Conservation (phyloP, 2,888 invertebrate species). For the Agriopis marginaria region DNA sequence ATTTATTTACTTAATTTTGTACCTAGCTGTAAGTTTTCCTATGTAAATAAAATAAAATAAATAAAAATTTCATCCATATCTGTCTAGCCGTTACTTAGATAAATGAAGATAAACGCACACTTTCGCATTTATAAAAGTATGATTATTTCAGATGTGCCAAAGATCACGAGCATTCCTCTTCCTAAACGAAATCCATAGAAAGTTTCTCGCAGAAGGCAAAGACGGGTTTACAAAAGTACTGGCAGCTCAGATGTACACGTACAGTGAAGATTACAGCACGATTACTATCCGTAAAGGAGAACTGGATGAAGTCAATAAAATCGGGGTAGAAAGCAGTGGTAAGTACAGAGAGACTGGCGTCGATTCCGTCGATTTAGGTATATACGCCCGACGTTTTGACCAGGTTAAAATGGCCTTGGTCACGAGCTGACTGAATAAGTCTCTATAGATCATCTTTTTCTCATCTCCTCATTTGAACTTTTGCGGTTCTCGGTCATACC, state of each 20-base stretch:
- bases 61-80: no score
- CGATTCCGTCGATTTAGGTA: background rate
- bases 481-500: no score
- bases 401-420: no score
- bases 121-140: background rate
- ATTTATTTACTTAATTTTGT: no score
- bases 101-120: no score
- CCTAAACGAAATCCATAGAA: conserved; percentile 94
- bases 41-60: no score
- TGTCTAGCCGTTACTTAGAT: no score
- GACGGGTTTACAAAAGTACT: conserved; percentile 92
- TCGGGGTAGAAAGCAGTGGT: conserved; percentile 98
- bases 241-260: conserved; percentile 95
- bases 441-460: no score
- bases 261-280: conserved; percentile 93
- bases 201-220: conserved; percentile 93
- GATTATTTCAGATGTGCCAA: conserved; percentile 92
- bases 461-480: no score
- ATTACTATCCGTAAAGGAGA: conserved; percentile 94
- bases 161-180: conserved; percentile 95
- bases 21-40: no score
- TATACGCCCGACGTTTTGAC: background rate
- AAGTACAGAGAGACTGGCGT: conserved; percentile 49
- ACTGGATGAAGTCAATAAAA: conserved; percentile 95
- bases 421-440: no score